Base-by-base conservation (phyloP, 1,140 invertebrate species). In the Atta texana region DNA sequence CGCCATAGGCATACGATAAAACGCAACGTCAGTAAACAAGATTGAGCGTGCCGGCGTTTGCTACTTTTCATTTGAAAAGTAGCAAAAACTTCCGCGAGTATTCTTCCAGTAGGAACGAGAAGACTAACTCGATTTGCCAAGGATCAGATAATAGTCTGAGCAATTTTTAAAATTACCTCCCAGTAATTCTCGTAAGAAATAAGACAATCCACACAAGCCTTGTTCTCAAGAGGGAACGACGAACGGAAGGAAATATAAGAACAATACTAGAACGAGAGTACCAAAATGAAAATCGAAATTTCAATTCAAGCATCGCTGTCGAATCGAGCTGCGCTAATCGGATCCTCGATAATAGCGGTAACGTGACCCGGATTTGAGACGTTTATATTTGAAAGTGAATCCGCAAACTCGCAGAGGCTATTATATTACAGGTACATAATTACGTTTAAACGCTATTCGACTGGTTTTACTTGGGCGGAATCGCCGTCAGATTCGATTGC, bases 271-370 rank as follows among this genome's bases (percentile, higher is more conserved):
- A 39, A 61, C 21, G n/a, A 34, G 53, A 31, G 3, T 72, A 59
- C 10, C 68, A n/a, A 74, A 84, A 75, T 84, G 69, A 84, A 84
- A 75, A 84, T 75, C 69, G 39, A 61, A 84, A 51, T 75, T 75
- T 84, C 39, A 44, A 39, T 82, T 10, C 24, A 24, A 44, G 24
- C 49, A 64, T 44, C 24, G 55, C 39, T 10, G 28, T 24, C 49
- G 63, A 69, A 34, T 55, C n/a, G 31, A 59, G 31, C n/a, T 3
- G 34, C 24, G 39, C 24, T 84, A 75, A 84, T 63, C 57, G 39
- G 18, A 74, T 84, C 14, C 28, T 75, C 57, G 39, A 61, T 74
- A 84, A 75, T 75, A 28, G 55, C 49, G 72, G 57, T 44, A 28
- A 53, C 64, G 51, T 71, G 66, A 72, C 31, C 7, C 68, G 39